These are phyloP conservation scores for Brachynemurus nebulosus DNA, from an alignment of 2,888 invertebrate genomes.

Conservation along the genomic window DNA sequence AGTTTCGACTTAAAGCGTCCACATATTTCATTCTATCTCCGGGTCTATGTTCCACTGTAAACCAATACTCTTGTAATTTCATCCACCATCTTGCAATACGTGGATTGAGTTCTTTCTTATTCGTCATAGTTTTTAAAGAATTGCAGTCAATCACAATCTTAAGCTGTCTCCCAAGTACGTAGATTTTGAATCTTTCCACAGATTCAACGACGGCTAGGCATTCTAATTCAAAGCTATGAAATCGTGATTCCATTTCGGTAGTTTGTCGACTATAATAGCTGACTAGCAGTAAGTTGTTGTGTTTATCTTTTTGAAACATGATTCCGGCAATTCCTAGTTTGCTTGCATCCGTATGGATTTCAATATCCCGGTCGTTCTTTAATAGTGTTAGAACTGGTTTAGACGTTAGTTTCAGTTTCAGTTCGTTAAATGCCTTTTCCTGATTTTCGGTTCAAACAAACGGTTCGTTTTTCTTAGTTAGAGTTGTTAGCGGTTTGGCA, in stretches of 20 bases:
- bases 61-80: not conserved
- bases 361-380: not conserved
- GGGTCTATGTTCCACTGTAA: not conserved
- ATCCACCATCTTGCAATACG: not conserved
- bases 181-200: not conserved
- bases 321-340: not conserved
- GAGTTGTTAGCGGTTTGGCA: not conserved
- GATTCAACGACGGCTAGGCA: not conserved
- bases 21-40: not conserved
- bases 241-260: not conserved
- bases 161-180: not conserved
- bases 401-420: not conserved
- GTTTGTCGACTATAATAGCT: not conserved
- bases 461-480: not conserved
- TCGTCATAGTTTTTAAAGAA: not conserved
- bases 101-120: not conserved
- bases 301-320: not conserved
- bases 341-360: not conserved
- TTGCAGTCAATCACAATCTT: not conserved
- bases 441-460: not conserved
- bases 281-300: not conserved
- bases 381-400: not conserved
- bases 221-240: constrained; percentile 1
- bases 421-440: not conserved
- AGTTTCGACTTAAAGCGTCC: not conserved